These are phyloP conservation scores for Sicus ferrugineus DNA, from an alignment of 2,888 invertebrate genomes.

Conservation along the genomic window DNA sequence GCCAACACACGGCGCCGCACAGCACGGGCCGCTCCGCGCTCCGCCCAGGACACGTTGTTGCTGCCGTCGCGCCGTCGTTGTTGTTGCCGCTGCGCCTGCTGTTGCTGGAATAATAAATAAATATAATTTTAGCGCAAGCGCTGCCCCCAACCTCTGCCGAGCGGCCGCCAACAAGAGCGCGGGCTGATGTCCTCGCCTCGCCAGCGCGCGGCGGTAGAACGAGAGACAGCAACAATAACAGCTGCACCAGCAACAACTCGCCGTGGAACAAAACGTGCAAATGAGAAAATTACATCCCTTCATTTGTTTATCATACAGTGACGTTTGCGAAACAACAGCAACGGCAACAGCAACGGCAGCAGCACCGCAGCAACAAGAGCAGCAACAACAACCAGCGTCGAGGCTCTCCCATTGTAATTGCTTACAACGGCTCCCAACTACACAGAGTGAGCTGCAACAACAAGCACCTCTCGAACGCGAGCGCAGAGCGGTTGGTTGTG, in stretches of 20 bases:
- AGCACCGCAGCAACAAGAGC: constrained; percentile 22
- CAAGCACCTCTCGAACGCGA: neutral
- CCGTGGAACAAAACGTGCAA: constrained; percentile 41
- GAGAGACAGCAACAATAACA: constrained; percentile 7
- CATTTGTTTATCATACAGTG: constrained; percentile 55
- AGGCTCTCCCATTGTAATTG: constrained; percentile 46
- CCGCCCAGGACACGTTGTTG: constrained; percentile 29
- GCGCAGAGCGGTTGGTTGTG: neutral
- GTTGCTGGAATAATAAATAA: constrained; percentile 60
- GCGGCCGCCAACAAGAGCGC: constrained; percentile 31
- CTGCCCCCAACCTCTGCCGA: constrained; percentile 43
- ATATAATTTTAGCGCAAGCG: constrained; percentile 65
- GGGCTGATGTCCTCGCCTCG: constrained; percentile 30
- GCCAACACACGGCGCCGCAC: constrained; percentile 34
- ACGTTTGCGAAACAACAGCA: constrained; percentile 36
- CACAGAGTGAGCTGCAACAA: constrained; percentile 26
- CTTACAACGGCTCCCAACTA: constrained; percentile 42
- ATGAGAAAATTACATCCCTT: constrained; percentile 62
- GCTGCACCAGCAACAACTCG: neutral
- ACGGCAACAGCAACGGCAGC: constrained; percentile 27
- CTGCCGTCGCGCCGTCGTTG: constrained; percentile 29
- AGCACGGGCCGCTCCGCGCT: constrained; percentile 37
- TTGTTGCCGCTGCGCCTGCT: constrained; percentile 30
- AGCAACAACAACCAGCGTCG: constrained; percentile 23
- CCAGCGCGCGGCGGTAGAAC: neutral